phyloP scores from a whole-genome alignment of 1,140 invertebrate species.

The Nixonia krombeini region DNA sequence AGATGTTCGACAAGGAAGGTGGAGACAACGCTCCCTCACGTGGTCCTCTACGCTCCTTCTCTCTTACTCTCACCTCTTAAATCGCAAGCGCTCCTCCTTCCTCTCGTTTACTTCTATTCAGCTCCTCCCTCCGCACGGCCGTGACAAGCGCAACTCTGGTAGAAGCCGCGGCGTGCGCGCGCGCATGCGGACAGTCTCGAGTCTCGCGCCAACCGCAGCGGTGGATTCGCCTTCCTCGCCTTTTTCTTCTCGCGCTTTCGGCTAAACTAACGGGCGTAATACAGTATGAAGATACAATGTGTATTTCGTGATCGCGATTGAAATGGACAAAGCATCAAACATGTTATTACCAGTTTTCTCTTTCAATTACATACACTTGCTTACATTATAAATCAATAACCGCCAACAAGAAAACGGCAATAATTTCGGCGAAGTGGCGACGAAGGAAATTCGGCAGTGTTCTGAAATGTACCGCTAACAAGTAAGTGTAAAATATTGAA shows the following conservation, averaged over 20 bases:
- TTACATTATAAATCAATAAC: too few species aligned
- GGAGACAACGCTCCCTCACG: background rate
- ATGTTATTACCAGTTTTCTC: too few species aligned
- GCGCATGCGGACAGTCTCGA: conserved; percentile 39
- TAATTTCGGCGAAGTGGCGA: too few species aligned
- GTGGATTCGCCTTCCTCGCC: conserved; percentile 1
- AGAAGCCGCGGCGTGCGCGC: too few species aligned
- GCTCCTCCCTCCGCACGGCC: conserved; percentile 21
- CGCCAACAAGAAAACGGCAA: too few species aligned
- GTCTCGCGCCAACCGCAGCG: conserved; percentile 41
- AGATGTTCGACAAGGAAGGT: background rate
- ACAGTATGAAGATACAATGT: too few species aligned
- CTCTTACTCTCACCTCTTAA: conserved; percentile 11
- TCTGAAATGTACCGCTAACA: too few species aligned
- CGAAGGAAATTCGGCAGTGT: too few species aligned
- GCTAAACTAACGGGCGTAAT: too few species aligned
- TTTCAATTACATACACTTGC: background rate
- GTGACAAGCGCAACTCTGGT: conserved; percentile 5
- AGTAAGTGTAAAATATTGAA: too few species aligned
- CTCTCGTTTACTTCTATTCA: conserved; percentile 32
- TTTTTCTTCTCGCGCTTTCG: conserved; percentile 5
- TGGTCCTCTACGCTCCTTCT: background rate
- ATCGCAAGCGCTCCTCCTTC: conserved; percentile 9
- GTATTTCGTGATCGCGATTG: background rate
- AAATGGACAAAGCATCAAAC: background rate